Percentiles rank a stretch among this genome's conserved stretches.
These are phyloP conservation scores for Amphiprion ocellaris DNA, from an alignment of 2,113 vertebrate genomes.

Conservation along the genomic window DNA sequence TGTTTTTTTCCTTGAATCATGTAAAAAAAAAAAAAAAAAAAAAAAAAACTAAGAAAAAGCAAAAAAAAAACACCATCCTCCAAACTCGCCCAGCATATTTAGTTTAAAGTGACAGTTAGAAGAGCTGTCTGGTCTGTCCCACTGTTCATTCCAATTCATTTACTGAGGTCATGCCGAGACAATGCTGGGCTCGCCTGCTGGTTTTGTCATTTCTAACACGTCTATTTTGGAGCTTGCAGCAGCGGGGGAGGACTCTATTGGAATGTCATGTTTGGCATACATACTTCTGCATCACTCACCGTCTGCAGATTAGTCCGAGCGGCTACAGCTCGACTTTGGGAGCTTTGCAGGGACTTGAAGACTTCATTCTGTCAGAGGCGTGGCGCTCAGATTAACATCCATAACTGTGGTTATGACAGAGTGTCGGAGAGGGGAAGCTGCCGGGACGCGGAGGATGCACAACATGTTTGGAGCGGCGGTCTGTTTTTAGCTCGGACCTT, in stretches of 20 bases:
- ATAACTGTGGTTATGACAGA: slow-evolving; percentile 35
- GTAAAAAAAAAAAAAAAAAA: no score
- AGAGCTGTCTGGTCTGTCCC: slow-evolving; percentile 46
- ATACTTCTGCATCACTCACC: slow-evolving; percentile 57
- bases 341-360: slow-evolving; percentile 51
- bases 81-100: slow-evolving; percentile 44
- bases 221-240: slow-evolving; percentile 71
- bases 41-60: neutral
- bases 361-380: slow-evolving; percentile 55
- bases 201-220: slow-evolving; percentile 66
- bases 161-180: slow-evolving; percentile 60
- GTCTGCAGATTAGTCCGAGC: slow-evolving; percentile 64
- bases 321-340: slow-evolving; percentile 49
- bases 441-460: neutral
- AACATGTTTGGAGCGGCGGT: slow-evolving; percentile 15
- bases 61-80: slow-evolving; percentile 9
- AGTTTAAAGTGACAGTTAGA: slow-evolving; percentile 67
- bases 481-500: slow-evolving; percentile 43
- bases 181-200: slow-evolving; percentile 64
- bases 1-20: slow-evolving; percentile 19
- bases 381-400: slow-evolving; percentile 60
- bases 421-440: neutral
- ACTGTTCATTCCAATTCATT: slow-evolving; percentile 66
- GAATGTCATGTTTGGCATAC: slow-evolving; percentile 69
- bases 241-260: slow-evolving; percentile 50